Evolutionary conservation across 2,888 invertebrate genomes (phyloP).

Genomic region (Lamellibrachia columna): DNA sequence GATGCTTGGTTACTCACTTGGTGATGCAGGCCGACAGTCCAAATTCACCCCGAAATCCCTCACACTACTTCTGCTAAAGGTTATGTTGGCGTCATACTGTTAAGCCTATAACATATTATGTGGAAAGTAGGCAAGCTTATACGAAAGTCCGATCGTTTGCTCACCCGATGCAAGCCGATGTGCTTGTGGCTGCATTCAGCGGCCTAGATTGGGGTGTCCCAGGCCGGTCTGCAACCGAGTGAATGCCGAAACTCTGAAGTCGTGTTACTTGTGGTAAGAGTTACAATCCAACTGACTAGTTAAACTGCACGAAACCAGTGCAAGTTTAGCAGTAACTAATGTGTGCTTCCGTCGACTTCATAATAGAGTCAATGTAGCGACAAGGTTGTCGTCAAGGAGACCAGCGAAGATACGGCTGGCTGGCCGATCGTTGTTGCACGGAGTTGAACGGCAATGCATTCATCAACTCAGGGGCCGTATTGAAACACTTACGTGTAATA

Average conservation of each 20-base stretch:
- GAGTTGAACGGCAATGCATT: not conserved
- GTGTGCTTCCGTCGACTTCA: not conserved
- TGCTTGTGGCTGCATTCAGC: not conserved
- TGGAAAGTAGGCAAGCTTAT: not conserved
- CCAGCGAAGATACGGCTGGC: not conserved
- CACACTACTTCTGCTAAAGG: not conserved
- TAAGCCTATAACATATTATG: not conserved
- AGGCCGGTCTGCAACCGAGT: not conserved
- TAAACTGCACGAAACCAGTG: not conserved
- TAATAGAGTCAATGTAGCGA: not conserved
- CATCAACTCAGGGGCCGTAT: not conserved
- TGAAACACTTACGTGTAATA: not conserved
- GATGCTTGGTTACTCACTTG: not conserved
- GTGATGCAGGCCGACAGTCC: not conserved
- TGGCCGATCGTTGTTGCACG: not conserved
- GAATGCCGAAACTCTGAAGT: not conserved
- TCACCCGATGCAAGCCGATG: not conserved
- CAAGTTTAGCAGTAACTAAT: not conserved
- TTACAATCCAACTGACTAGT: not conserved
- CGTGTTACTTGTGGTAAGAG: not conserved
- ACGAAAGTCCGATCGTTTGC: not conserved
- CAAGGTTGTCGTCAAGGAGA: slow-evolving; percentile 1
- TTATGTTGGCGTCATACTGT: not conserved
- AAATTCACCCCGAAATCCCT: not conserved
- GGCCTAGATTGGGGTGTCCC: not conserved